A percentile compares a stretch with the other conserved stretches of the same genome.
Conservation (phyloP, 2,888 invertebrate species). For the Rotaria macrura region DNA sequence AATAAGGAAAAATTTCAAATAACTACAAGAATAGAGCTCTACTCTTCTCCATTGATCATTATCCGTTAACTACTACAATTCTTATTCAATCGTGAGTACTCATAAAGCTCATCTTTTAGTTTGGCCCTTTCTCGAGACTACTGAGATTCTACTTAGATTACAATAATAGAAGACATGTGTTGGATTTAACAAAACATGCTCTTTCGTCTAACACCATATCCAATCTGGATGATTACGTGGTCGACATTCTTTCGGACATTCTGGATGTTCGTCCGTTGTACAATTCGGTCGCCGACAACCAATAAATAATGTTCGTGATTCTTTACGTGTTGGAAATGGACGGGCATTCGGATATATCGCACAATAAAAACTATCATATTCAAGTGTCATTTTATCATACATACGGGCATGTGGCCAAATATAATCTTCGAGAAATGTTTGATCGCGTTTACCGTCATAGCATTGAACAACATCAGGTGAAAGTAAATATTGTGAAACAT, state of each 20-base stretch:
- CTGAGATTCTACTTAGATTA: too few species aligned
- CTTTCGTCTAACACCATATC: neutral
- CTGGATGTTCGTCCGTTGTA: neutral
- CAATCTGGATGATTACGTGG: constrained; percentile 25
- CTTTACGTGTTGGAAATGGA: constrained; percentile 21
- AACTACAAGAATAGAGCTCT: too few species aligned
- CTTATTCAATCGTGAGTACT: too few species aligned
- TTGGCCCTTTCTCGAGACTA: too few species aligned
- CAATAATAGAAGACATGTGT: too few species aligned
- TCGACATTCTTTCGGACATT: constrained; percentile 23
- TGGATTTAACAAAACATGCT: too few species aligned
- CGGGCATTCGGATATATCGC: neutral
- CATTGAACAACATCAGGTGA: neutral
- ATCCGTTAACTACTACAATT: too few species aligned
- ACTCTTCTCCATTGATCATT: too few species aligned
- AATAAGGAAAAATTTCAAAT: too few species aligned
- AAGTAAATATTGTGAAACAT: neutral
- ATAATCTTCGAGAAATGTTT: constrained; percentile 19
- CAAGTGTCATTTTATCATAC: neutral
- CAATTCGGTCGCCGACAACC: neutral
- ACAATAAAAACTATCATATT: constrained; percentile 26
- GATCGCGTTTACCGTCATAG: constrained; percentile 16
- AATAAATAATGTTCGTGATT: neutral
- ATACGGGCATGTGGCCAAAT: neutral
- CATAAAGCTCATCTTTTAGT: too few species aligned